phyloP scores from a whole-genome alignment of 2,797 vertebrate species.

The Meda fulgida region DNA sequence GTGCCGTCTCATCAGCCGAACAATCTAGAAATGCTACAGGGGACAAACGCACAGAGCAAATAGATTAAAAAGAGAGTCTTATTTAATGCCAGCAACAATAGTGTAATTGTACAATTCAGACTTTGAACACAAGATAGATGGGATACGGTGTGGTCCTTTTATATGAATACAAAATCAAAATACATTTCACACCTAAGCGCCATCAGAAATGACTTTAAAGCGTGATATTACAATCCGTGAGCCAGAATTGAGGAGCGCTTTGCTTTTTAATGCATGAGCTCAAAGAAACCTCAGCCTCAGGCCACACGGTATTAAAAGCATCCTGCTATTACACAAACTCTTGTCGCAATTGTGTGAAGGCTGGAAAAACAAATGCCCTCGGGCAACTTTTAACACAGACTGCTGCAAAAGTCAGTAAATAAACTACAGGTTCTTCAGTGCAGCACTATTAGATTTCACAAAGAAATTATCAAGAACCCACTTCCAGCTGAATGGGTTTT shows the following conservation, averaged over 20 bases:
- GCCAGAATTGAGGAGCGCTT: neutral
- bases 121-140: conserved; percentile 3
- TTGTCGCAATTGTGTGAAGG: conserved; percentile 9
- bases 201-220: neutral
- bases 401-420: conserved; percentile 14
- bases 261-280: neutral
- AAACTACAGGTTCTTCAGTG: conserved; percentile 19
- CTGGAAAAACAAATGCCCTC: conserved; percentile 27
- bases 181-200: conserved; percentile 5
- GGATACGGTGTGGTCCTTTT: neutral
- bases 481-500: neutral
- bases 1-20: conserved; percentile 80
- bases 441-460: neutral
- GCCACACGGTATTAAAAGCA: conserved; percentile 2
- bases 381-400: conserved; percentile 15
- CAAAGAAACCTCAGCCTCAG: conserved; percentile 13
- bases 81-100: conserved; percentile 4
- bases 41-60: conserved; percentile 31
- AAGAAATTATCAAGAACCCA: neutral
- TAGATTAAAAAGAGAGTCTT: conserved; percentile 9
- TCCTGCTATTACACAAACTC: conserved; percentile 18
- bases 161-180: conserved; percentile 33
- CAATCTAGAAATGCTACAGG: conserved; percentile 89
- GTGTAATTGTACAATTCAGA: neutral
- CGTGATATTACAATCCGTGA: conserved; percentile 5